Evolutionary conservation across 2,888 invertebrate species (phyloP).

Genomic region (Mallateleia sp.): DNA sequence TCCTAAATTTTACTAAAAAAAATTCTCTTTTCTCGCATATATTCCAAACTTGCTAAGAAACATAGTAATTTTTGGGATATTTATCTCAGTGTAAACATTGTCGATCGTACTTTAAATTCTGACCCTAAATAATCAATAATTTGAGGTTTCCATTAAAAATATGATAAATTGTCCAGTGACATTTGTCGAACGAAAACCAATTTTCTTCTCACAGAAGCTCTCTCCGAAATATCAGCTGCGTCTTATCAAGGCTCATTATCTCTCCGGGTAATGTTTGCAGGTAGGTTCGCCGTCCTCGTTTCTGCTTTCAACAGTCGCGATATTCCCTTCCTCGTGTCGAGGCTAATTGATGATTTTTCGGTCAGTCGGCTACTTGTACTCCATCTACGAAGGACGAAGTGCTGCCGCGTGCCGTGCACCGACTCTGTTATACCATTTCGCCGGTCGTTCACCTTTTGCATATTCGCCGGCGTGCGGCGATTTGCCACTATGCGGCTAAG

Average conservation of each 20-base stretch:
- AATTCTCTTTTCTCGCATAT: too few species aligned
- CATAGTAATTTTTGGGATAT: too few species aligned
- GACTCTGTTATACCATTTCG: conserved; percentile 86
- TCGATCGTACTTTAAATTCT: too few species aligned
- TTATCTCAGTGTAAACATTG: too few species aligned
- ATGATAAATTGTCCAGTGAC: too few species aligned
- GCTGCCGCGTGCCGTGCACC: conserved; percentile 70
- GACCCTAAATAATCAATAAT: too few species aligned
- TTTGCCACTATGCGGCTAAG: conserved; percentile 55
- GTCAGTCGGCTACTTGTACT: conserved; percentile 85
- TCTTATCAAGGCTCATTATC: conserved; percentile 66
- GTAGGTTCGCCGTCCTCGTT: conserved; percentile 81
- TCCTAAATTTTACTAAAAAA: too few species aligned
- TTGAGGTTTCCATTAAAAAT: too few species aligned
- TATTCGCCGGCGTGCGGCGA: conserved; percentile 67
- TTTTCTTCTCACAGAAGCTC: too few species aligned
- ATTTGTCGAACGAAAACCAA: too few species aligned
- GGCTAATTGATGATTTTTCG: conserved; percentile 85
- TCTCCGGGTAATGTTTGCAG: conserved; percentile 53
- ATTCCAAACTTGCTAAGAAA: too few species aligned
- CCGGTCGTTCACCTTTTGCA: conserved; percentile 88
- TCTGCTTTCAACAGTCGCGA: conserved; percentile 78
- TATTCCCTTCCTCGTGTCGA: conserved; percentile 80
- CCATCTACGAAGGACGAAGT: conserved; percentile 81
- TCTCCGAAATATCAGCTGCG: conserved; percentile 43